Percentiles rank a stretch among this genome's conserved stretches.
These are phyloP conservation scores for Heliconius charithonia DNA, from an alignment of 2,888 invertebrate species.

Conservation along the genomic window DNA sequence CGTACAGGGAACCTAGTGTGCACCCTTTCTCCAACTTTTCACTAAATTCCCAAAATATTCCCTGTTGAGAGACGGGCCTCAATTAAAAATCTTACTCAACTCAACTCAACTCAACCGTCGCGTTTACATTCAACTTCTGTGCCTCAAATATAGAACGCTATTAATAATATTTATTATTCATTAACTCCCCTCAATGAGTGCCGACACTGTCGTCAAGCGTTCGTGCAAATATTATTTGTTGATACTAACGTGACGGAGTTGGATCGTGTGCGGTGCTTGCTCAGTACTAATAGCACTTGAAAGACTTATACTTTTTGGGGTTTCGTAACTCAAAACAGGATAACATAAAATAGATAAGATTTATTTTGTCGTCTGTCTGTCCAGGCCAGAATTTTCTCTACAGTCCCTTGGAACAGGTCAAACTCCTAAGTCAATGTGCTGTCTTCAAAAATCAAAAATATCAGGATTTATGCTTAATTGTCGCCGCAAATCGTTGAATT, in stretches of 20 bases:
- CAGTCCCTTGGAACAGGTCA: too few relatives aligned
- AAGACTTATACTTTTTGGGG: not conserved
- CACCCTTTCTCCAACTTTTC: too few relatives aligned
- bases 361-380: not conserved
- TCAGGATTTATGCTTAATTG: not conserved
- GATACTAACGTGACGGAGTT: not conserved
- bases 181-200: not conserved
- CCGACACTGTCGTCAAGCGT: constrained; percentile 1
- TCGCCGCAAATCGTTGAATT: not conserved
- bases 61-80: not conserved
- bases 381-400: not conserved
- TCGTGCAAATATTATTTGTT: constrained; percentile 11
- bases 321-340: not conserved
- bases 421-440: too few relatives aligned
- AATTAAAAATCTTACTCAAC: not conserved
- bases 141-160: not conserved
- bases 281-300: not conserved
- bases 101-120: too few relatives aligned
- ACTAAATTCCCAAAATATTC: too few relatives aligned
- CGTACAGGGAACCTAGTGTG: too few relatives aligned
- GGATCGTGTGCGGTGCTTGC: not conserved
- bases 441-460: not conserved
- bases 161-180: constrained; percentile 7
- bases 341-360: not conserved
- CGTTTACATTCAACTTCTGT: not conserved